Evolutionary conservation across 2,888 invertebrate species (phyloP).

Genomic region (Diaprepes abbreviatus): DNA sequence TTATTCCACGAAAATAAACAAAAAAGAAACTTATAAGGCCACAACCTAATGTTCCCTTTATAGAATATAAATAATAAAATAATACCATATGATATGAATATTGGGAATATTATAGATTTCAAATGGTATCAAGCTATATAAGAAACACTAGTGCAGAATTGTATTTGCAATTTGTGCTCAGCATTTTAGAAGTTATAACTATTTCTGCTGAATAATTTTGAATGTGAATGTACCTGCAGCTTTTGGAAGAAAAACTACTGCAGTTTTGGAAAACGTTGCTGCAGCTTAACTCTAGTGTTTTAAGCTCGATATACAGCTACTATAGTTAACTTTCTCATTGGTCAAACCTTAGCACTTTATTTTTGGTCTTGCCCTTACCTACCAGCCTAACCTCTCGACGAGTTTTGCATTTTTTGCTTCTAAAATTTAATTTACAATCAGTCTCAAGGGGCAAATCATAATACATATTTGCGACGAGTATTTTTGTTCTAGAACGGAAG

Average conservation of each 20-base stretch:
- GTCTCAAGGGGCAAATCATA: slow-evolving; percentile 69
- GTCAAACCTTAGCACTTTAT: slow-evolving; percentile 20
- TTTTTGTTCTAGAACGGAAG: slow-evolving; percentile 57
- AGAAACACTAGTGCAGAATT: too few relatives aligned
- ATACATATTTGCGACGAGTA: slow-evolving; percentile 62
- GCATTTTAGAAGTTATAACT: too few relatives aligned
- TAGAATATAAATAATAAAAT: too few relatives aligned
- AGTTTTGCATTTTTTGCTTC: slow-evolving; percentile 9
- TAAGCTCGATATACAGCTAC: slow-evolving; percentile 36
- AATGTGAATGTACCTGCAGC: not conserved
- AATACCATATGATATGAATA: too few relatives aligned
- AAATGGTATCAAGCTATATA: too few relatives aligned
- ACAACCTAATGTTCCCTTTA: too few relatives aligned
- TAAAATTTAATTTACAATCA: slow-evolving; percentile 58
- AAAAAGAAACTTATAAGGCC: too few relatives aligned
- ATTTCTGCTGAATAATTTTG: too few relatives aligned
- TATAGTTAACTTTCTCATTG: too few relatives aligned
- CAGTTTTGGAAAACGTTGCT: not conserved
- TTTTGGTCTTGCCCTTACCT: slow-evolving; percentile 19
- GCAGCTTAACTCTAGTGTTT: slow-evolving; percentile 24
- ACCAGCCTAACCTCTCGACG: slow-evolving; percentile 1
- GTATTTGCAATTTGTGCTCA: too few relatives aligned
- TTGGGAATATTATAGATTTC: too few relatives aligned
- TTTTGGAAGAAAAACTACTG: not conserved
- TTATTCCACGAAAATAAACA: too few relatives aligned